A percentile compares a stretch with the other conserved stretches of the same genome.
Conservation (phyloP, 2,113 vertebrate species). For the Siniperca knerii region DNA sequence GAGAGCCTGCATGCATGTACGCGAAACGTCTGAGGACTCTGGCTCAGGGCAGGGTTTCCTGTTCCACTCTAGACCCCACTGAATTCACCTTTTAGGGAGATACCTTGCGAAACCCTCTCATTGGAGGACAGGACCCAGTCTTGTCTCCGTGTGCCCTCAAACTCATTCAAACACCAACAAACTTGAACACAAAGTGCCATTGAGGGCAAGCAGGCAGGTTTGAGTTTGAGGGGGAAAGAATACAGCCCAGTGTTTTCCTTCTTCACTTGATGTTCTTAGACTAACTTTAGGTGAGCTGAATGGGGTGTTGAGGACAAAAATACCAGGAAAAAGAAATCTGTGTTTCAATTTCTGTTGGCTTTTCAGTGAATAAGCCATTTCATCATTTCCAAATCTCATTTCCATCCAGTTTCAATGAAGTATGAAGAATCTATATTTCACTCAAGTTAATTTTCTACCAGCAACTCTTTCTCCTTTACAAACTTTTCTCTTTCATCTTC, state of each 20-base stretch:
- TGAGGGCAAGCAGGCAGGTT: constrained; percentile 61
- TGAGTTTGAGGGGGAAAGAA: constrained; percentile 54
- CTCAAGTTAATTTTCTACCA: neutral
- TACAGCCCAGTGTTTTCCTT: constrained; percentile 73
- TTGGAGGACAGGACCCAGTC: constrained; percentile 68
- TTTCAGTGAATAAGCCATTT: constrained; percentile 44
- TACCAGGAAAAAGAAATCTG: constrained; percentile 57
- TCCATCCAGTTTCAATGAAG: constrained; percentile 5
- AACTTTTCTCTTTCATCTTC: neutral
- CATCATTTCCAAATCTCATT: constrained; percentile 26
- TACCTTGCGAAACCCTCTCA: constrained; percentile 56
- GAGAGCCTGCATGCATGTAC: constrained; percentile 28
- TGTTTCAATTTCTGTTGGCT: constrained; percentile 45
- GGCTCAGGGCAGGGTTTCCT: constrained; percentile 79
- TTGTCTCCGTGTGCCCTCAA: constrained; percentile 62
- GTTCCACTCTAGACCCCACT: constrained; percentile 52
- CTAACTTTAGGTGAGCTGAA: constrained; percentile 45
- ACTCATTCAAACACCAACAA: constrained; percentile 70
- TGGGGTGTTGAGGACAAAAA: constrained; percentile 64
- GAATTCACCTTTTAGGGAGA: constrained; percentile 76
- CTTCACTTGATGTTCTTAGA: constrained; percentile 35
- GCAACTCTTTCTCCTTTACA: neutral
- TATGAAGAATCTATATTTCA: neutral
- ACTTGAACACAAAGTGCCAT: constrained; percentile 75
- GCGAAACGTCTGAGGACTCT: constrained; percentile 39